phyloP scores from a whole-genome alignment of 2,113 vertebrate species.

The Balaeniceps rex region DNA sequence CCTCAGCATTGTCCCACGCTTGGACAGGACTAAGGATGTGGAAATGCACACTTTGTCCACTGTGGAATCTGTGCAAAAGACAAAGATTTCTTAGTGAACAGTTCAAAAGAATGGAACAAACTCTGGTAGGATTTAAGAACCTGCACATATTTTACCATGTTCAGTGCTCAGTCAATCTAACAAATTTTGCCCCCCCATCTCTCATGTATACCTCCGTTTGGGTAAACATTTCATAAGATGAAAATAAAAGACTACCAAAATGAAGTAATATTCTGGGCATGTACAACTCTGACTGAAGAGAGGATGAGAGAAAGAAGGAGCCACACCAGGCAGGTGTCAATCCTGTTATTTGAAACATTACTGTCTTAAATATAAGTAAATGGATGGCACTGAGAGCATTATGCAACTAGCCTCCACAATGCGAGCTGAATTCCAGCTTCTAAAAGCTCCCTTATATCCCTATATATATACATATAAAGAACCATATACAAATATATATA shows the following conservation, averaged over 20 bases:
- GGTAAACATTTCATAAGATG: not conserved
- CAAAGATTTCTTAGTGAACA: not conserved
- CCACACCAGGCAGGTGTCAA: not conserved
- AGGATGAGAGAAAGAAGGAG: not conserved
- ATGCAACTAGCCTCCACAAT: not conserved
- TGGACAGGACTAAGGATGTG: rapidly evolving
- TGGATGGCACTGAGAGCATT: not conserved
- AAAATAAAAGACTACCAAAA: not conserved
- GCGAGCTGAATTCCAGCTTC: not conserved
- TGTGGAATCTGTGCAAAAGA: not conserved
- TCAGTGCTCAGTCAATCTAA: not conserved
- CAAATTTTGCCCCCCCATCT: not conserved
- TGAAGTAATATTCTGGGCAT: not conserved
- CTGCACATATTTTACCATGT: not conserved
- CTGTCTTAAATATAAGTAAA: not conserved
- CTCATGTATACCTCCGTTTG: not conserved
- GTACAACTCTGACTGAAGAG: not conserved
- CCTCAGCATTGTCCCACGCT: not conserved
- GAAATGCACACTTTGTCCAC: not conserved
- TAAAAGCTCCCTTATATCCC: not conserved
- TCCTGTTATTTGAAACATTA: not conserved
- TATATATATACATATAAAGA: not conserved
- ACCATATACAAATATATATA: not conserved
- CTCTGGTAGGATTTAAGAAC: not conserved
- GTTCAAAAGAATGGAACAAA: not conserved